These are phyloP conservation scores for Dryobotodes eremita DNA, from an alignment of 2,888 invertebrate species.

Conservation along the genomic window DNA sequence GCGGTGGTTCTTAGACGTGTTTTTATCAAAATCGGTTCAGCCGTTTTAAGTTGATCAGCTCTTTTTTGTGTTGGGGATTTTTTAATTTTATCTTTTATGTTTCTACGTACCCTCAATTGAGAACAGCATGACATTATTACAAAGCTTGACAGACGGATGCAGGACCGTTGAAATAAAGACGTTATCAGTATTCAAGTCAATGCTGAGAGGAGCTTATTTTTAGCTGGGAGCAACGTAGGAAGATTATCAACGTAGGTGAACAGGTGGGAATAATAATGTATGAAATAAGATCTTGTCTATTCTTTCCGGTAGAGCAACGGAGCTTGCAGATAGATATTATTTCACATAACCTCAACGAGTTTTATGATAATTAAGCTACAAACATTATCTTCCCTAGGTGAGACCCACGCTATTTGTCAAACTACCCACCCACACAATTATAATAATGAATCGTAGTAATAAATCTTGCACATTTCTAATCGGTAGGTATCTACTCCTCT, in stretches of 20 bases:
- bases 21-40: too few relatives aligned
- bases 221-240: background rate
- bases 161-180: slow-evolving; percentile 14
- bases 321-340: background rate
- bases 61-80: too few relatives aligned
- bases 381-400: slow-evolving; percentile 22
- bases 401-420: slow-evolving; percentile 23
- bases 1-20: too few relatives aligned
- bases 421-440: slow-evolving; percentile 19
- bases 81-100: background rate
- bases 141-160: slow-evolving; percentile 9
- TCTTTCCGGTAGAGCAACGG: background rate
- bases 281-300: background rate
- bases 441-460: slow-evolving; percentile 20
- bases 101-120: slow-evolving; percentile 15
- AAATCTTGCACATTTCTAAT: slow-evolving; percentile 1
- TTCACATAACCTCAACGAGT: slow-evolving; percentile 21
- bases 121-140: slow-evolving; percentile 13
- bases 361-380: slow-evolving; percentile 26
- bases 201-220: slow-evolving; percentile 11
- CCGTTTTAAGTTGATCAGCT: too few relatives aligned
- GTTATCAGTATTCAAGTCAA: slow-evolving; percentile 13
- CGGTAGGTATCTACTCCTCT: background rate
- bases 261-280: background rate
- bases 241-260: background rate